Base-by-base conservation (phyloP, 2,113 vertebrate species). In the Myotis davidii region DNA sequence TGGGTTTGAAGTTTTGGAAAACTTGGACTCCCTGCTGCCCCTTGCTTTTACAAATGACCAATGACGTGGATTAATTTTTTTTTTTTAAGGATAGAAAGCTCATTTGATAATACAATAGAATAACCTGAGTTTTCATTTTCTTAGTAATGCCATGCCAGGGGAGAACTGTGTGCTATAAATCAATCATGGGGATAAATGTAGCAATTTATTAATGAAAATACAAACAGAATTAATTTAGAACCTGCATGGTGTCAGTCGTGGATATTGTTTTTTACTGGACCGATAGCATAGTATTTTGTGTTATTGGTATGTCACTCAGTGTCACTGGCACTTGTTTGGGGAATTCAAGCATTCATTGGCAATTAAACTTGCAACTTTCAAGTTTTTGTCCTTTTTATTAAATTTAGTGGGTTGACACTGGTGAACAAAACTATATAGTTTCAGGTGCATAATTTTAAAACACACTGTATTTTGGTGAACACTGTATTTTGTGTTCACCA, bases 291-390 rank as follows among this genome's bases (percentile, higher is more conserved):
- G 65, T 59, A 73, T 91, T 69, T 73, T 77, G 73, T 77, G 93
- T 91, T 91, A 2, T 0, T 23, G 56, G 45, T 25, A 39, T 91
- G 96, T 90, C 64, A 3, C 54, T 95, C 94, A 85, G 76, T 79
- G 94, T 90, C 2, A 32, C 88, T 95, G 39, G 5, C 42, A 54
- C 84, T 96, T 84, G 85, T 93, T 94, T 91, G 85, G 45, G 96
- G 86, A 96, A 59, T 6, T 1, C 76, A 3, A 83, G 25, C 48
- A 74, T 96, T 96, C 72, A 64, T 89, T 87, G 89, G 34, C 88
- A 96, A 96, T 97, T 97, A 96, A 94, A 92, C 72, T 92, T 67
- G 32, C 8, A 79, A 12, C 78, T 96, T 97, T 95, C 95, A 70
- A 94, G 83, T 95, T 92, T 84, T 54, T 11, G 14, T n/a, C 2